Evolutionary conservation across 2,888 invertebrate genomes (phyloP).

Genomic region (Leptopilina syphax): DNA sequence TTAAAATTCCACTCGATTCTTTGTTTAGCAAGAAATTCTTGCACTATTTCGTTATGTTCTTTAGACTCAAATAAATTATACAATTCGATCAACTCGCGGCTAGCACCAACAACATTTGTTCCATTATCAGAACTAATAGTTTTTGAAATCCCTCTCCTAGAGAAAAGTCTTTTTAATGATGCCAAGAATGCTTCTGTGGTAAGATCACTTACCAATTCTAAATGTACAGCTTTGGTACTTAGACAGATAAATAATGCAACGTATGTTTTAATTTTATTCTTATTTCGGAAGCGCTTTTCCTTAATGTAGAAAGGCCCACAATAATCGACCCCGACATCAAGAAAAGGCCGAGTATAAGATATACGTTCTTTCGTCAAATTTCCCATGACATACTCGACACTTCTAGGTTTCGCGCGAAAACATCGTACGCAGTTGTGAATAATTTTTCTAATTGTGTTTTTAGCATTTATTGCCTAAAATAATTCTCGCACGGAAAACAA

Average conservation of each 20-base stretch:
- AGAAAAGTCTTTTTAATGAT: constrained; percentile 64
- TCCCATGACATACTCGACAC: constrained; percentile 58
- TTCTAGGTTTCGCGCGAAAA: constrained; percentile 52
- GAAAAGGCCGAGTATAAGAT: constrained; percentile 55
- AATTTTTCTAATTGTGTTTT: constrained; percentile 53
- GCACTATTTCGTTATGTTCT: constrained; percentile 21
- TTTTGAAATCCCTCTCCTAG: constrained; percentile 60
- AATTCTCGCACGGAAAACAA: too few relatives aligned
- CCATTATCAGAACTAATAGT: constrained; percentile 66
- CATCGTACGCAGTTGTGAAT: constrained; percentile 51
- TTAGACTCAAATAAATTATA: background rate
- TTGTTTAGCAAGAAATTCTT: constrained; percentile 44
- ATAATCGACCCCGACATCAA: constrained; percentile 60
- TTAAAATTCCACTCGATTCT: too few relatives aligned
- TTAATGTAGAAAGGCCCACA: constrained; percentile 61
- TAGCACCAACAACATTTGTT: constrained; percentile 67
- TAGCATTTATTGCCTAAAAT: constrained; percentile 56
- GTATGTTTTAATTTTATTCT: constrained; percentile 47
- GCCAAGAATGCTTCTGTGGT: constrained; percentile 64
- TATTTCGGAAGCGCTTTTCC: constrained; percentile 55
- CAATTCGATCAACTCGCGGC: constrained; percentile 56
- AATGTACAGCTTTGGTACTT: constrained; percentile 64
- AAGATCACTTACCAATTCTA: constrained; percentile 64
- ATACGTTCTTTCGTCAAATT: constrained; percentile 58
- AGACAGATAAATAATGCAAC: constrained; percentile 64